These are phyloP conservation scores for Holocentrus rufus DNA, from an alignment of 2,797 vertebrate species.

Conservation along the genomic window DNA sequence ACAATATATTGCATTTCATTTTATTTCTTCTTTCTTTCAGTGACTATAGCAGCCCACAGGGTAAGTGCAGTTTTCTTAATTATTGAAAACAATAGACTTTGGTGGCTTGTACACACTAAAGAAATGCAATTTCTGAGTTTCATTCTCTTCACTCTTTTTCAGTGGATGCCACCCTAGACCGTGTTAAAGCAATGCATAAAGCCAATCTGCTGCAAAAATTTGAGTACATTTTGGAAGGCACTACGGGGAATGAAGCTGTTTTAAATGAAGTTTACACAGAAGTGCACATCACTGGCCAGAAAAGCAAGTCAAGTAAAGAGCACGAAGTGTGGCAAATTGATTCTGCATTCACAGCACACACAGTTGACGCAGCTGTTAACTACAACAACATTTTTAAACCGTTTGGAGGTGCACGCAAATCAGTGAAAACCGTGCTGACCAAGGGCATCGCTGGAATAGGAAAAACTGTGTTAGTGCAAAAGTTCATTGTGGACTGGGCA, in stretches of 20 bases:
- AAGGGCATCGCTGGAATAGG: not conserved
- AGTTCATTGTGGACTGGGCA: constrained; percentile 12
- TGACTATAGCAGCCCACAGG: not conserved
- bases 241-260: not conserved
- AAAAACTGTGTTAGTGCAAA: not conserved
- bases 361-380: not conserved
- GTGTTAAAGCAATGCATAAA: not conserved
- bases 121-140: not conserved
- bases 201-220: not conserved
- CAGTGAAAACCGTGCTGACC: constrained; percentile 11
- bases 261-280: not conserved
- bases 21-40: not conserved
- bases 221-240: not conserved
- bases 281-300: not conserved
- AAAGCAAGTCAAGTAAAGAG: not conserved
- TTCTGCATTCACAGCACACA: not conserved
- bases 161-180: not conserved
- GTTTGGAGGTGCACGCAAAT: not conserved
- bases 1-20: not conserved
- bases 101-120: not conserved
- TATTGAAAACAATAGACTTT: too few species aligned
- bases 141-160: not conserved
- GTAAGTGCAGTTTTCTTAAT: not conserved
- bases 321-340: not conserved
- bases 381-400: not conserved